These are phyloP conservation scores for Kryptopterus vitreolus DNA, from an alignment of 2,797 vertebrate species.

Conservation along the genomic window DNA sequence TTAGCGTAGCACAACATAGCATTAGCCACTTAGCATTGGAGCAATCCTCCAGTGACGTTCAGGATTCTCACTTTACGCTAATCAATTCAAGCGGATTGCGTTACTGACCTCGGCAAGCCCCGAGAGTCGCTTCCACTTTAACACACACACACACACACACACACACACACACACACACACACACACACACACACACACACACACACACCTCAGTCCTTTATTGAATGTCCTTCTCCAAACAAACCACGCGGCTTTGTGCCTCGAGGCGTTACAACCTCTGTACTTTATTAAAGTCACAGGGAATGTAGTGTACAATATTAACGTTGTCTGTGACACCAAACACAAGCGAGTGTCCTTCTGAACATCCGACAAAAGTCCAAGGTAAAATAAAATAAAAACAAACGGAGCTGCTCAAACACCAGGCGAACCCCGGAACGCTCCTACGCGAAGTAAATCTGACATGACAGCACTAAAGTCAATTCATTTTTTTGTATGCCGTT, in stretches of 20 bases:
- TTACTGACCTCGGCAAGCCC: conserved; percentile 50
- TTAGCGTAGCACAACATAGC: not conserved
- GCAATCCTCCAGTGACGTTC: not conserved
- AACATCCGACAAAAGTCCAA: not conserved
- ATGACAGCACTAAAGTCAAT: too few species aligned
- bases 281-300: not conserved
- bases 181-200: not conserved
- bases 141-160: not conserved
- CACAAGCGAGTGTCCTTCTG: not conserved
- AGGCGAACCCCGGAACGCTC: not conserved
- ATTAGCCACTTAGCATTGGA: not conserved
- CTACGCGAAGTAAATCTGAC: too few species aligned
- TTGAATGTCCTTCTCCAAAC: not conserved
- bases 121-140: conserved; percentile 2
- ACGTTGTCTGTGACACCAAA: not conserved
- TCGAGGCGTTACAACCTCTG: not conserved
- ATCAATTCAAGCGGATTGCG: conserved; percentile 21
- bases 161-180: not conserved
- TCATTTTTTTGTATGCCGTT: too few species aligned
- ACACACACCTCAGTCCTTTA: not conserved
- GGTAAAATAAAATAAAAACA: not conserved
- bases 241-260: not conserved
- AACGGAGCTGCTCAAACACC: not conserved
- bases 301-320: not conserved
- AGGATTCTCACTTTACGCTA: not conserved